A percentile compares a stretch with the other conserved stretches of the same genome.
phyloP scores from a whole-genome alignment of 2,888 invertebrate genomes.

The Bibio marci region DNA sequence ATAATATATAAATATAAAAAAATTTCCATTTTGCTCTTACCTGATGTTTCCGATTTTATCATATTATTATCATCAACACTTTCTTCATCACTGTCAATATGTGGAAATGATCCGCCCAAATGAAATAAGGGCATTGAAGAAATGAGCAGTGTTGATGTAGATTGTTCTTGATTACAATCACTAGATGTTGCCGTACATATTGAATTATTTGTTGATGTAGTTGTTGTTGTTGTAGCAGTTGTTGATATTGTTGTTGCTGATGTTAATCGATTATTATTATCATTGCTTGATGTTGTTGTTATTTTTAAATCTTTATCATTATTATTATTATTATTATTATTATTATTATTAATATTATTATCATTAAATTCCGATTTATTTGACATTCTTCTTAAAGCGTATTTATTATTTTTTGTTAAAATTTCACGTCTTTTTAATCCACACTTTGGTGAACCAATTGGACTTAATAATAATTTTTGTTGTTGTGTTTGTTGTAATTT shows the following conservation, averaged over 20 bases:
- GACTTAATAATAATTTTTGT: not conserved
- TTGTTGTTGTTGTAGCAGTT: not conserved
- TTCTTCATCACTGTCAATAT: constrained; percentile 57
- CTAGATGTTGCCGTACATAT: no score
- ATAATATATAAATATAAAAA: not conserved
- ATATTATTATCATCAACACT: constrained; percentile 31
- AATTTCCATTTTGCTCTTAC: no score
- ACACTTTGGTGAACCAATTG: constrained; percentile 24
- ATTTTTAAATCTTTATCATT: constrained; percentile 1
- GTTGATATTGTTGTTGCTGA: not conserved
- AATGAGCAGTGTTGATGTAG: no score
- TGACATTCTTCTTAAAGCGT: constrained; percentile 25
- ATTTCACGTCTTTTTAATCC: constrained; percentile 28
- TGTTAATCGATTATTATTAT: not conserved
- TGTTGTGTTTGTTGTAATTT: not conserved
- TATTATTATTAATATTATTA: constrained; percentile 1
- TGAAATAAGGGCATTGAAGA: constrained; percentile 39
- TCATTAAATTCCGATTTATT: not conserved
- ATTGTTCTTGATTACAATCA: constrained; percentile 10
- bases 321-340: not conserved
- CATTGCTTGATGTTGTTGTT: not conserved
- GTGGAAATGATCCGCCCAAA: constrained; percentile 47
- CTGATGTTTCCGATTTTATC: constrained; percentile 13
- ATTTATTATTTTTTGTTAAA: constrained; percentile 30
- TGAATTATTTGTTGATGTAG: no score